Percentiles rank a stretch among this genome's conserved stretches.
phyloP scores from a whole-genome alignment of 1,140 invertebrate species.

The Drosophila lini region DNA sequence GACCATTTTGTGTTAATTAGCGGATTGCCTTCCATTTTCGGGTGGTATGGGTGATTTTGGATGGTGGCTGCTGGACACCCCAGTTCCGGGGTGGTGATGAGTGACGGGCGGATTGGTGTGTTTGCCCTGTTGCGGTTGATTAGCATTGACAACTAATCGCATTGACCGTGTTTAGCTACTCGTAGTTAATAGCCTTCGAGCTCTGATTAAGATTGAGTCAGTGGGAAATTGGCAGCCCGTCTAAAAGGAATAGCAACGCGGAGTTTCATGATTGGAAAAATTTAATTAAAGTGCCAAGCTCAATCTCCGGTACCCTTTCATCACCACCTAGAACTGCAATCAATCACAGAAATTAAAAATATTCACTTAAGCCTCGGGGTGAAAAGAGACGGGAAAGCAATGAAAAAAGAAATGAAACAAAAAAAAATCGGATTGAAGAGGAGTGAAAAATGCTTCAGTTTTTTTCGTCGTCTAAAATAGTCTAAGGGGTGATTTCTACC shows the following conservation, averaged over 20 bases:
- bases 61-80: not conserved
- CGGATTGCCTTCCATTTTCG: conserved; percentile 31
- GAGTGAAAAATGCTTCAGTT: not conserved
- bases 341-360: conserved; percentile 64
- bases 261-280: conserved; percentile 1
- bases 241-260: not conserved
- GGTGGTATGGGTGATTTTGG: conserved; percentile 8
- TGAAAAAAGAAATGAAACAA: conserved; percentile 14
- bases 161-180: conserved; percentile 35
- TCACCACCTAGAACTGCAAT: conserved; percentile 26
- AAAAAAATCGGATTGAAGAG: not conserved
- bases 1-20: conserved; percentile 74
- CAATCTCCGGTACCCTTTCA: conserved; percentile 5
- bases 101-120: conserved; percentile 24
- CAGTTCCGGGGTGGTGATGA: conserved; percentile 12
- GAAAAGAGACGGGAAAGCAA: conserved; percentile 2
- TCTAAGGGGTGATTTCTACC: too few relatives aligned
- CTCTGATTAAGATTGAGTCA: conserved; percentile 28
- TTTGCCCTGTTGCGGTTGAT: conserved; percentile 35
- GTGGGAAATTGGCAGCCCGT: not conserved
- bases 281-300: conserved; percentile 20
- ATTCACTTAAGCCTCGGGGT: conserved; percentile 22
- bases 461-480: not conserved
- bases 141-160: conserved; percentile 51
- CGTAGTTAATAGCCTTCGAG: conserved; percentile 33